These are phyloP conservation scores for Leptodactylus fuscus DNA, from an alignment of 2,113 vertebrate species.

Conservation along the genomic window DNA sequence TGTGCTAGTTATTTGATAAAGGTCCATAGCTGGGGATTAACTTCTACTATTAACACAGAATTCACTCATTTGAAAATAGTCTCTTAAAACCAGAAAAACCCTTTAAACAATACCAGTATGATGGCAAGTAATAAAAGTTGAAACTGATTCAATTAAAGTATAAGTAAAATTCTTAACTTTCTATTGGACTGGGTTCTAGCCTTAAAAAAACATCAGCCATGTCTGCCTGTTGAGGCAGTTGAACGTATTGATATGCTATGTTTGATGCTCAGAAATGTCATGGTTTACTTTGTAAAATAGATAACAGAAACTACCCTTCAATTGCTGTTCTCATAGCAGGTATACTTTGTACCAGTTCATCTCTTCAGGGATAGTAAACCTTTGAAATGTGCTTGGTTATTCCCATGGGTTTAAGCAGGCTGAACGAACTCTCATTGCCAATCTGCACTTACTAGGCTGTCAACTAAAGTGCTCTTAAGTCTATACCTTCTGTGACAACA, in stretches of 20 bases:
- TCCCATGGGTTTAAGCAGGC: neutral
- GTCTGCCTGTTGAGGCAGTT: neutral
- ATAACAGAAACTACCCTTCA: slow-evolving; percentile 18
- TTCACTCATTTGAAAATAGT: too few species aligned
- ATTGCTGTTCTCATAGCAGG: slow-evolving; percentile 26
- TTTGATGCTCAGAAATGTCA: slow-evolving; percentile 2
- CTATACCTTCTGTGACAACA: neutral
- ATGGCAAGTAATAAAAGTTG: too few species aligned
- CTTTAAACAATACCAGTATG: too few species aligned
- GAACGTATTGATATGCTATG: slow-evolving; percentile 15
- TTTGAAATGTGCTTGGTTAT: neutral
- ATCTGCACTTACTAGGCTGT: slow-evolving; percentile 12
- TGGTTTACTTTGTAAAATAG: slow-evolving; percentile 5
- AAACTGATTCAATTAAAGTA: neutral
- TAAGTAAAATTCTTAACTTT: too few species aligned
- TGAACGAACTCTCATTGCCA: neutral
- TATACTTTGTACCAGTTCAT: slow-evolving; percentile 17
- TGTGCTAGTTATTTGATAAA: too few species aligned
- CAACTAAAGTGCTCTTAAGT: slow-evolving; percentile 43
- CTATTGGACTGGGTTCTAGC: neutral
- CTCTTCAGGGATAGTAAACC: slow-evolving; percentile 35
- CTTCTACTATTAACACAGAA: too few species aligned
- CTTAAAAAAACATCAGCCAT: too few species aligned
- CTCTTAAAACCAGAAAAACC: too few species aligned
- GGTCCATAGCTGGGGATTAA: too few species aligned